Evolutionary conservation across 1,140 invertebrate species (phyloP), one percentile per base, ranked within the genome.

Genomic region (Bombus consobrinus): DNA sequence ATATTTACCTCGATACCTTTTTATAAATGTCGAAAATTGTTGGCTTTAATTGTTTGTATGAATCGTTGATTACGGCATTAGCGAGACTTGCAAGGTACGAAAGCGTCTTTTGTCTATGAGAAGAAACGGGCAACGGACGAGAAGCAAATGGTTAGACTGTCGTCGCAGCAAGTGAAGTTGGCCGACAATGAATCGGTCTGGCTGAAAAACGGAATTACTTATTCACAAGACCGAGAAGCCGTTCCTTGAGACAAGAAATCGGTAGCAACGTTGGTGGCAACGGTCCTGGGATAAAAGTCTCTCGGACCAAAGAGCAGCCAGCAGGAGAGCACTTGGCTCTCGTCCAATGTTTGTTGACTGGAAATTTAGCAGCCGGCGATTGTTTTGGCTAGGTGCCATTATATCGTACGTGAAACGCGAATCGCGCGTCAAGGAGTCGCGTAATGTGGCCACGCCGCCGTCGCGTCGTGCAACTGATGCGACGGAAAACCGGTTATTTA

Each of bases 321-420:
- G 72, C 39, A 57, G 72, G 78, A 89, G 85, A 91, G 79, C 86
- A 86, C 59, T 90, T 94, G 93, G 93, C 93, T 53, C 12, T 2
- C 39, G 41, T 90, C 93, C 93, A 93, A 90, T 92, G 91, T 94
- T 94, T 94, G 93, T 94, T 94, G 93, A 94, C 93, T 94, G 92
- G 93, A 94, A 94, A 94, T 94, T 94, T 94, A 94, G 91, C 92
- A 92, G 89, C 87, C 79, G 89, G 87, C 93, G 92, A 94, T 94
- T 94, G 93, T 94, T 94, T 94, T 94, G 93, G 93, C 93, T 76
- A 68, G n/a, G 69, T 92, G 93, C 93, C 93, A 94, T 94, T 94
- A 93, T 93, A 88, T 91, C 87, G 69, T 88, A 87, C 84, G 84
- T 82, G 85, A 87, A 66, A 88, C 47, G 90, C 83, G 89, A 89